Percentiles rank a stretch among this genome's conserved stretches.
These are phyloP conservation scores for Lasioglossum oenotherae DNA, from an alignment of 2,888 invertebrate genomes.

Conservation along the genomic window DNA sequence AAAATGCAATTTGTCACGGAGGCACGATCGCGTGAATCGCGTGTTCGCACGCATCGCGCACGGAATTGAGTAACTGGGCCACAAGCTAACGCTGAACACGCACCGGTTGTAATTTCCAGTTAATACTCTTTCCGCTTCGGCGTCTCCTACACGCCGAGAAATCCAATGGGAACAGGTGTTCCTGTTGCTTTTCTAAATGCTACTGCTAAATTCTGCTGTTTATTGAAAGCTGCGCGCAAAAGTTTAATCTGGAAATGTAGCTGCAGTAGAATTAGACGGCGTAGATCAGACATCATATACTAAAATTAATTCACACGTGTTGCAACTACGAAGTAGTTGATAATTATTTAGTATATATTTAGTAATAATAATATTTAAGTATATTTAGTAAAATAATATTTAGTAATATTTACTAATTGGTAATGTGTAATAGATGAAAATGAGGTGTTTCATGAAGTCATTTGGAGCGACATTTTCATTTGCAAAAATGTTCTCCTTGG, in stretches of 20 bases:
- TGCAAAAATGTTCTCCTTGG: no score
- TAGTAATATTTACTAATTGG: background rate
- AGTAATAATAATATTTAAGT: no score
- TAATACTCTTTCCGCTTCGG: slow-evolving; percentile 24
- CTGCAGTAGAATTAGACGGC: background rate
- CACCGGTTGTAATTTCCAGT: slow-evolving; percentile 32
- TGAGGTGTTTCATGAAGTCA: no score
- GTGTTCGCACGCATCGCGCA: slow-evolving; percentile 17
- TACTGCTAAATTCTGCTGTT: background rate
- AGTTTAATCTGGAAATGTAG: background rate
- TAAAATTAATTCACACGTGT: background rate
- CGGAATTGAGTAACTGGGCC: slow-evolving; percentile 42
- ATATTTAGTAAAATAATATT: no score
- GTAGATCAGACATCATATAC: background rate
- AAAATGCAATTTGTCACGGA: slow-evolving; percentile 56
- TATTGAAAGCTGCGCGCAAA: background rate
- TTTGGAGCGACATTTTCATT: no score
- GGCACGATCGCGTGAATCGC: slow-evolving; percentile 24
- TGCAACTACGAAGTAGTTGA: background rate
- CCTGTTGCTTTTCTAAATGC: background rate
- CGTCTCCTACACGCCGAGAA: background rate
- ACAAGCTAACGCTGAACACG: slow-evolving; percentile 27
- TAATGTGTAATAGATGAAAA: no score
- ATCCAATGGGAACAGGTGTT: background rate
- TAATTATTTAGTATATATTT: no score